These are phyloP conservation scores for Charadrius vociferus DNA, from an alignment of 2,113 vertebrate genomes.

Conservation along the genomic window DNA sequence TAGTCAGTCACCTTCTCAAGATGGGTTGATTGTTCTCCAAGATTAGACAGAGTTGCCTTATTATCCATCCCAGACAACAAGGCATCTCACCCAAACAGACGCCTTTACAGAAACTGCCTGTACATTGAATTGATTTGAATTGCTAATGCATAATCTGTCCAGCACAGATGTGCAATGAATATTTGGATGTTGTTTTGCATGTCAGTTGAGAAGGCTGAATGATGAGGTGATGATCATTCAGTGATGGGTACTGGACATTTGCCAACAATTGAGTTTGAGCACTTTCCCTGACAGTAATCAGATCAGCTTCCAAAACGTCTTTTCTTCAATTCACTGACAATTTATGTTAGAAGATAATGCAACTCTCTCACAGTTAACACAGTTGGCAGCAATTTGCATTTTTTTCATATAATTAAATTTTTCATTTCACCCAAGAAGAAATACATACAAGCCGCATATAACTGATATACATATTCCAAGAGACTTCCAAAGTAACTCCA, in stretches of 20 bases:
- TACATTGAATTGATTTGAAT: slow-evolving; percentile 77
- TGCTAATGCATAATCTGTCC: slow-evolving; percentile 85
- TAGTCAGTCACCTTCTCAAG: slow-evolving; percentile 84
- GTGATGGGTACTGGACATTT: slow-evolving; percentile 83
- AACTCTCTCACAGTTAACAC: slow-evolving; percentile 63
- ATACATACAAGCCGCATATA: background rate
- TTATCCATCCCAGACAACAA: slow-evolving; percentile 79
- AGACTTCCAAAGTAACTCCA: background rate
- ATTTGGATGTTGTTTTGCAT: slow-evolving; percentile 80
- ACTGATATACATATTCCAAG: background rate
- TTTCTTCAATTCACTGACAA: slow-evolving; percentile 58
- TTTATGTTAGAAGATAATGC: slow-evolving; percentile 71
- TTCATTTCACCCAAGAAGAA: slow-evolving; percentile 43
- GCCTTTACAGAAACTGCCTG: slow-evolving; percentile 74
- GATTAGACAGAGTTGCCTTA: slow-evolving; percentile 82
- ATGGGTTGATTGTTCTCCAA: slow-evolving; percentile 84
- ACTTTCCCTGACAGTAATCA: slow-evolving; percentile 73
- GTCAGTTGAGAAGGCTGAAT: slow-evolving; percentile 84
- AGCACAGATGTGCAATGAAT: slow-evolving; percentile 87
- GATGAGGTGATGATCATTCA: slow-evolving; percentile 88
- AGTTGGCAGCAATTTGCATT: slow-evolving; percentile 71
- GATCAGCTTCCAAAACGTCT: slow-evolving; percentile 70
- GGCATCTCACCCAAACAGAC: slow-evolving; percentile 78
- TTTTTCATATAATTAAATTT: slow-evolving; percentile 50
- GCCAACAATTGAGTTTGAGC: slow-evolving; percentile 87